Evolutionary conservation across 2,888 invertebrate species (phyloP).

Genomic region (Limnephilus auricula): DNA sequence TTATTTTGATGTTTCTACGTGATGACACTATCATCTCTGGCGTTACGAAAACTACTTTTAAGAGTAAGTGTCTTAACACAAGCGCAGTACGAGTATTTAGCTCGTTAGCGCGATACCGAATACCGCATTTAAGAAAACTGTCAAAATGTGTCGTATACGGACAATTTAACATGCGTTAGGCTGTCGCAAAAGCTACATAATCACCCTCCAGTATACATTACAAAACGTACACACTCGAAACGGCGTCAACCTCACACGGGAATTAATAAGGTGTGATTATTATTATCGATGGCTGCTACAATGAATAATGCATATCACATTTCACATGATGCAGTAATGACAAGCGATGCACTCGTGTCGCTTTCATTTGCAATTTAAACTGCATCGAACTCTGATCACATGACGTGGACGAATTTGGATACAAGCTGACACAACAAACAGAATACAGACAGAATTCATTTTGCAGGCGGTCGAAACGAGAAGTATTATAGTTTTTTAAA

Average conservation of each 20-base stretch:
- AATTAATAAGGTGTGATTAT: constrained; percentile 23
- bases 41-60: too few species aligned
- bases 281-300: background rate
- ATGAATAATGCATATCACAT: constrained; percentile 37
- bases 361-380: constrained; percentile 35
- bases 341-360: constrained; percentile 9
- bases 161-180: too few species aligned
- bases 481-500: too few species aligned
- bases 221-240: background rate
- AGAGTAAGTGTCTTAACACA: too few species aligned
- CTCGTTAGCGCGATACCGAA: too few species aligned
- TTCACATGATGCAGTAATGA: constrained; percentile 39
- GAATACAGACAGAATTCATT: background rate
- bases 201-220: background rate
- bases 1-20: too few species aligned
- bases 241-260: background rate
- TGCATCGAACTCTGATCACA: constrained; percentile 39
- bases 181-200: too few species aligned
- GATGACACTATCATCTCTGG: too few species aligned
- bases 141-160: too few species aligned
- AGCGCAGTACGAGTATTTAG: too few species aligned
- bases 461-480: background rate
- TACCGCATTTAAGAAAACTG: too few species aligned
- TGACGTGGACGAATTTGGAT: background rate
- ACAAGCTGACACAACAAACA: background rate